A percentile compares a stretch with the other conserved stretches of the same genome.
phyloP scores from a whole-genome alignment of 2,113 vertebrate genomes.

The Tragelaphus imberbis region DNA sequence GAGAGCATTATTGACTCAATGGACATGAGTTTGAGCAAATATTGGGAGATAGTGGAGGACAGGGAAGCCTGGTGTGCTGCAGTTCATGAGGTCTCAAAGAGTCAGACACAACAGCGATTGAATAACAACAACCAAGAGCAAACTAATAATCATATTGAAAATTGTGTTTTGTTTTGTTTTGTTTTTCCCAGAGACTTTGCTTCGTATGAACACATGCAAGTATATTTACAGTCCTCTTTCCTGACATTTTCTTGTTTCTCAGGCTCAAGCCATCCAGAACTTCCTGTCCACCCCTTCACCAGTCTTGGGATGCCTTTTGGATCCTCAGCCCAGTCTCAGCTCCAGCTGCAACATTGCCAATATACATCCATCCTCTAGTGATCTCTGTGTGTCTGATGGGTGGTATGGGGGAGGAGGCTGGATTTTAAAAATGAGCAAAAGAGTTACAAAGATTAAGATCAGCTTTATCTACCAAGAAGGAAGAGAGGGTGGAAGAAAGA shows the following conservation, averaged over 20 bases:
- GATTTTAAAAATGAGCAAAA: not conserved
- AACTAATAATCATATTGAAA: not conserved
- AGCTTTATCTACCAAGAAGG: not conserved
- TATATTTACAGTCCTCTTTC: not conserved
- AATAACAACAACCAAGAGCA: not conserved
- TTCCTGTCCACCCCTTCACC: not conserved
- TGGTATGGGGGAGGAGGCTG: not conserved
- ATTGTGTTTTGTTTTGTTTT: not conserved
- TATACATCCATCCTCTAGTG: not conserved
- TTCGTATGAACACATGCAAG: not conserved
- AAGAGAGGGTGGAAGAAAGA: not conserved
- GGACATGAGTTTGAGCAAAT: not conserved
- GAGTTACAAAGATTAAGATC: not conserved
- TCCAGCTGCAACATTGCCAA: not conserved
- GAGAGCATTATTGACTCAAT: not conserved
- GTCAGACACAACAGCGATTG: accelerated
- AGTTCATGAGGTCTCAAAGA: not conserved
- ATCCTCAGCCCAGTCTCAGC: not conserved
- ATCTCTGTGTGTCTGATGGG: not conserved
- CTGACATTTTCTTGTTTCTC: not conserved
- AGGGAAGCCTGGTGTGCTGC: not conserved
- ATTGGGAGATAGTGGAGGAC: not conserved
- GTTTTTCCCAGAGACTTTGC: not conserved
- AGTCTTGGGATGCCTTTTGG: not conserved
- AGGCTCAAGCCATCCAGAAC: not conserved